Evolutionary conservation across 1,140 invertebrate genomes (phyloP).

Genomic region (Archegozetes longisetosus): DNA sequence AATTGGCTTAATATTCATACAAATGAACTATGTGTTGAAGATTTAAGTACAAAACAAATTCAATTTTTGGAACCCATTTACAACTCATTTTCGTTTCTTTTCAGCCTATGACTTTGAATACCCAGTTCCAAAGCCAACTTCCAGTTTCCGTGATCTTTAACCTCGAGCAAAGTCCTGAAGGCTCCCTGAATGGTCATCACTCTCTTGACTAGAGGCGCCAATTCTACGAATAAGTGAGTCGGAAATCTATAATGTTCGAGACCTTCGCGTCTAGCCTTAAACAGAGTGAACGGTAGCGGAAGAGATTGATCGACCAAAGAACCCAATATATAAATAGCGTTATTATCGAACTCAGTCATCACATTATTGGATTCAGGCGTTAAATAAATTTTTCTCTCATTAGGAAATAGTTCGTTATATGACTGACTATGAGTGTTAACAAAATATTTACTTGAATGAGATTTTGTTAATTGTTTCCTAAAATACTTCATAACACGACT

Average conservation of each 20-base stretch:
- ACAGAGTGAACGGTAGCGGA: background rate
- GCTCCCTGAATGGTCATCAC: slow-evolving; percentile 3
- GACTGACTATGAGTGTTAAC: slow-evolving; percentile 1
- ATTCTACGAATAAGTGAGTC: background rate
- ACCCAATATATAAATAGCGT: slow-evolving; percentile 12
- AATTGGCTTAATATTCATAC: too few species aligned
- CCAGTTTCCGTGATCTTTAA: slow-evolving; percentile 3
- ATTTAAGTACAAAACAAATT: too few species aligned
- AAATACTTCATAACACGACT: background rate
- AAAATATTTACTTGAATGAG: background rate
- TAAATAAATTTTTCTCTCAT: slow-evolving; percentile 1
- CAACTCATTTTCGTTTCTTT: too few species aligned
- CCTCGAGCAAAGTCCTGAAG: too few species aligned
- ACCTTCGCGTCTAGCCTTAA: background rate
- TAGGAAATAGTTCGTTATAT: slow-evolving; percentile 5
- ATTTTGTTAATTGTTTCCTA: background rate
- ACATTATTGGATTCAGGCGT: background rate
- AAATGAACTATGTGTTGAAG: too few species aligned
- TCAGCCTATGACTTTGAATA: slow-evolving; percentile 5
- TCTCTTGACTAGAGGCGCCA: slow-evolving; percentile 2
- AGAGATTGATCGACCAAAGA: slow-evolving; percentile 45
- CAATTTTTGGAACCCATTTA: too few species aligned
- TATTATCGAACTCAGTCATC: background rate
- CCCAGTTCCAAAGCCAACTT: background rate
- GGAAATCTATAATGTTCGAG: background rate